Evolutionary conservation across 2,797 vertebrate species (phyloP).

Genomic region (Bradypodion ventrale): DNA sequence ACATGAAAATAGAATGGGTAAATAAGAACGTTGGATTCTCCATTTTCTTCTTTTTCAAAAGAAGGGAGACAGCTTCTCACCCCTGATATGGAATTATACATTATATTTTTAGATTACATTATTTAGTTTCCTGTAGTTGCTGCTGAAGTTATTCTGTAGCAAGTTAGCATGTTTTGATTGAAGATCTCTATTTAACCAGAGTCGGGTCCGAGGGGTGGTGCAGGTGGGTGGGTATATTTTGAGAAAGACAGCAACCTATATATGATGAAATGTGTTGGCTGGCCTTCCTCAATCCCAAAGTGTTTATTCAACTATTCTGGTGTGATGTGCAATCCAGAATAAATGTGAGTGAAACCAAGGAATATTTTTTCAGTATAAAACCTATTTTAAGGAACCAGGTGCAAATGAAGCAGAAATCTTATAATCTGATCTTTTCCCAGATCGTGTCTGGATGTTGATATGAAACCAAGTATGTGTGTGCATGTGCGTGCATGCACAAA

Average conservation of each 20-base stretch:
- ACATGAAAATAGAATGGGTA: not conserved
- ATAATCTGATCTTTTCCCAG: not conserved
- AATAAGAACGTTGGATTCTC: not conserved
- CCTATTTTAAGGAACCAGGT: not conserved
- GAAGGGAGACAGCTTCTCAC: not conserved
- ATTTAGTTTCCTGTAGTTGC: not conserved
- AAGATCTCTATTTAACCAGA: not conserved
- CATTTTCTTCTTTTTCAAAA: not conserved
- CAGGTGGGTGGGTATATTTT: not conserved
- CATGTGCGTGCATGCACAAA: not conserved
- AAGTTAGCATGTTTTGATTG: not conserved
- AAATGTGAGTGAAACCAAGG: not conserved
- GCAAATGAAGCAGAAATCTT: not conserved
- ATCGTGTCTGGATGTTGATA: not conserved
- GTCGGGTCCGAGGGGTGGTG: too few relatives aligned
- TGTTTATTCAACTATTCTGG: not conserved
- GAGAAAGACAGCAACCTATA: not conserved
- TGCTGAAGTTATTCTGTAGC: not conserved
- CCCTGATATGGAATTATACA: not conserved
- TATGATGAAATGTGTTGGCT: not conserved
- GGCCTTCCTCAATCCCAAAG: not conserved
- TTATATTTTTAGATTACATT: not conserved
- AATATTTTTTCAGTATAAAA: not conserved
- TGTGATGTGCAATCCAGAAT: not conserved
- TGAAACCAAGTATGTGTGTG: not conserved